Conservation (phyloP, 2,888 invertebrate species). For the Folsomia candida region DNA sequence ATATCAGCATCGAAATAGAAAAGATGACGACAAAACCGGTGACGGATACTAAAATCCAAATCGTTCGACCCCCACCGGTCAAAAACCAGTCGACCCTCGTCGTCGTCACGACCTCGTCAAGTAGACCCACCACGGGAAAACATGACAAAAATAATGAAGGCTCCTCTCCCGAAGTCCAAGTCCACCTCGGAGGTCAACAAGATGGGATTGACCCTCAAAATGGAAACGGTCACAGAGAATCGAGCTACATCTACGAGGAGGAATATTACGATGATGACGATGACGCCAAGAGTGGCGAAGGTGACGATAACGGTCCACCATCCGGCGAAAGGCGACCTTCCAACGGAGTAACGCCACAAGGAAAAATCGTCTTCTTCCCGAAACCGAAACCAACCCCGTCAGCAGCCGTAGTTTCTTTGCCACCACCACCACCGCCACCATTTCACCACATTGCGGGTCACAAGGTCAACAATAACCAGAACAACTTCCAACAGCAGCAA, state of each 20-base stretch:
- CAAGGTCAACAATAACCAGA: constrained; percentile 29
- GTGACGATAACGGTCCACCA: constrained; percentile 26
- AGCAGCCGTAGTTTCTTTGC: not conserved
- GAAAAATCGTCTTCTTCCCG: not conserved
- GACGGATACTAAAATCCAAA: not conserved
- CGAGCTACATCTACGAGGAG: constrained; percentile 30
- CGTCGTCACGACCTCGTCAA: too few species aligned
- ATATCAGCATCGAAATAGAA: not conserved
- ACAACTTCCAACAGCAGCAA: constrained; percentile 25
- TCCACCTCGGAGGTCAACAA: not conserved
- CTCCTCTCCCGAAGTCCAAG: not conserved
- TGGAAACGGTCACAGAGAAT: constrained; percentile 26
- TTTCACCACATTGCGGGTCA: constrained; percentile 41
- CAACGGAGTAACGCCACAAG: constrained; percentile 24
- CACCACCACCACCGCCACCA: constrained; percentile 43
- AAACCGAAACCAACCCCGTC: constrained; percentile 7
- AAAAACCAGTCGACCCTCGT: too few species aligned
- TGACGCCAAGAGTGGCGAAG: constrained; percentile 33
- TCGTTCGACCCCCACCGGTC: not conserved
- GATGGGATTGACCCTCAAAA: not conserved
- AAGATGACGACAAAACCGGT: not conserved
- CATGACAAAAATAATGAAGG: not conserved
- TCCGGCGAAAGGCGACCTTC: constrained; percentile 15
- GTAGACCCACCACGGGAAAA: not conserved
- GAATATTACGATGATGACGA: constrained; percentile 36